Conservation (phyloP, 2,113 vertebrate species). For the Marcusenius ussheri region DNA sequence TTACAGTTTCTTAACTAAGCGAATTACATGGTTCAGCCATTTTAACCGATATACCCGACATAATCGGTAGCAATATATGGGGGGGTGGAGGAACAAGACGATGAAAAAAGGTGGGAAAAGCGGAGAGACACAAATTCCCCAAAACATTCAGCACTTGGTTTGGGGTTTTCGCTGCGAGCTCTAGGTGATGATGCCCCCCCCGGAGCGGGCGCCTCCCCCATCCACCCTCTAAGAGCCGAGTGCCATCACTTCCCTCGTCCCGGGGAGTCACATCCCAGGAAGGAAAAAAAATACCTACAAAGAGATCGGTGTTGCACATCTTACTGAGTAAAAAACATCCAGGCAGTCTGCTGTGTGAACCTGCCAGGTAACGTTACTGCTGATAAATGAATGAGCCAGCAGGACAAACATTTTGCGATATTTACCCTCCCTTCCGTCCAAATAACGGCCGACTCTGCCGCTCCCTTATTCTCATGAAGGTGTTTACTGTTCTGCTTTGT, state of each 20-base stretch:
- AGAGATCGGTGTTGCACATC: not conserved
- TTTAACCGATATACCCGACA: not conserved
- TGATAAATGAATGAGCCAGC: not conserved
- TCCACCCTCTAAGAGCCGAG: not conserved
- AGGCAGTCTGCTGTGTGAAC: not conserved
- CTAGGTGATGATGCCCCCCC: constrained; percentile 6
- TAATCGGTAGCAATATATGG: not conserved
- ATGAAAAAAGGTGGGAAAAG: not conserved
- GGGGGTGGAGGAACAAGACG: too few species aligned
- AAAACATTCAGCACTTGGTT: not conserved
- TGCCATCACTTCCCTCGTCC: not conserved
- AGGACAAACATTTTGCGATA: not conserved
- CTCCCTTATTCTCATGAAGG: not conserved
- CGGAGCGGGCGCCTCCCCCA: constrained; percentile 12
- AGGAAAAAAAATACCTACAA: not conserved
- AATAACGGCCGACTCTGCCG: not conserved
- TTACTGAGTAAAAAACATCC: not conserved
- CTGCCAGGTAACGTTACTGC: not conserved
- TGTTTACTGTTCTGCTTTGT: not conserved
- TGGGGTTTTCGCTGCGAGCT: not conserved
- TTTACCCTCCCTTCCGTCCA: not conserved
- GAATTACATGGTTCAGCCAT: not conserved
- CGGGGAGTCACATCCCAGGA: not conserved
- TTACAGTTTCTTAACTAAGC: not conserved
- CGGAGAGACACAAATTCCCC: not conserved